Percentiles rank a stretch among this genome's conserved stretches.
These are phyloP conservation scores for Ptychadena robeensis DNA, from an alignment of 2,797 vertebrate species.

Conservation along the genomic window DNA sequence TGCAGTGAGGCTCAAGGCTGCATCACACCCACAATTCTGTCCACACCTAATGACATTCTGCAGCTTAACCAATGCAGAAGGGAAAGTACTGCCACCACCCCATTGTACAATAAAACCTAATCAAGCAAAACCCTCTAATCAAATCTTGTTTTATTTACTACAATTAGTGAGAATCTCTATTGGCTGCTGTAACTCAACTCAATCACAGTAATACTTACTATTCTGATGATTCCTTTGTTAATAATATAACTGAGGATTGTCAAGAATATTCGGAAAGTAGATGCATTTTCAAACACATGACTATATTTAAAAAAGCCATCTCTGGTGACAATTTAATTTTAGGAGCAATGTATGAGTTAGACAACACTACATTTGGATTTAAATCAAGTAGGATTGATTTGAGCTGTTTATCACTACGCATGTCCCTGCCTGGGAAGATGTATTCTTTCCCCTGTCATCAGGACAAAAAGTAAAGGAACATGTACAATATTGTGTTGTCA, in stretches of 20 bases:
- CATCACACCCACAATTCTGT: slow-evolving; percentile 37
- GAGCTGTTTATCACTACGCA: too few relatives aligned
- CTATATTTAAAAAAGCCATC: background rate
- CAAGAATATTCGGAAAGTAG: background rate
- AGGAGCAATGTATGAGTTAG: too few relatives aligned
- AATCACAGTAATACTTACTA: background rate
- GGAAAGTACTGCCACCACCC: background rate
- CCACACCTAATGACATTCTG: background rate
- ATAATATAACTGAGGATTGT: background rate
- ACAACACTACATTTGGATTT: too few relatives aligned
- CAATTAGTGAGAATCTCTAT: background rate
- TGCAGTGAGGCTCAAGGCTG: slow-evolving; percentile 16
- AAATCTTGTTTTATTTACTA: background rate
- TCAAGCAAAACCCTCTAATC: background rate
- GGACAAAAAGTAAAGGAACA: too few relatives aligned
- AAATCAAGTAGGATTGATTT: too few relatives aligned
- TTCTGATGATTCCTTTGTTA: background rate
- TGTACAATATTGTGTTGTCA: too few relatives aligned
- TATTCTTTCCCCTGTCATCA: too few relatives aligned
- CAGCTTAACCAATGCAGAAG: slow-evolving; percentile 27
- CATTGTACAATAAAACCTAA: background rate
- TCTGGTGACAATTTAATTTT: background rate
- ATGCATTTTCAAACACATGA: background rate
- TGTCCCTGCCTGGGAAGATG: too few relatives aligned
- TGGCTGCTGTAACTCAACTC: background rate